These are phyloP conservation scores for Drosophila dives DNA, from an alignment of 2,888 invertebrate genomes.

Conservation along the genomic window DNA sequence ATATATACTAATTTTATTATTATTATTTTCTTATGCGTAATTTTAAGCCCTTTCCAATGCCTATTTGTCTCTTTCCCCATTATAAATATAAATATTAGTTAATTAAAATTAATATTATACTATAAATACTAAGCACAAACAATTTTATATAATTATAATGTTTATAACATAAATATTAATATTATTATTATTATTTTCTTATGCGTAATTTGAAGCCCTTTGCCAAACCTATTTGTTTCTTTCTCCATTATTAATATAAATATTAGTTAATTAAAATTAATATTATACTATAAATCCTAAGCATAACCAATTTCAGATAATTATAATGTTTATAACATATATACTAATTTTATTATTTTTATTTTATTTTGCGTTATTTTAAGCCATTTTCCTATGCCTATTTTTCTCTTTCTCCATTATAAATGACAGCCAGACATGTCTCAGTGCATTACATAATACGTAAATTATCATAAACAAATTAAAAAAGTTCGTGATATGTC, in stretches of 20 bases:
- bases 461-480: constrained; percentile 84
- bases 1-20: neutral
- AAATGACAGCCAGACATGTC: constrained; percentile 65
- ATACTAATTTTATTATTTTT: neutral
- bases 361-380: constrained; percentile 8
- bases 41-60: neutral
- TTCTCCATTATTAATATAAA: constrained; percentile 52
- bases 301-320: no score
- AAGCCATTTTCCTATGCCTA: neutral
- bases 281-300: no score
- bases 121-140: no score
- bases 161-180: no score
- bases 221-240: neutral
- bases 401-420: constrained; percentile 31
- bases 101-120: no score
- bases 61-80: constrained; percentile 6
- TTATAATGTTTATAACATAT: no score
- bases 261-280: no score
- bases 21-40: no score
- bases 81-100: constrained; percentile 44
- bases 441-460: constrained; percentile 58
- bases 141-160: no score
- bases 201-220: no score
- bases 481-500: constrained; percentile 80
- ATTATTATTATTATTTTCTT: no score